Percentiles rank a stretch among this genome's conserved stretches.
phyloP scores from a whole-genome alignment of 2,888 invertebrate genomes.

The Polymixis lichenea region DNA sequence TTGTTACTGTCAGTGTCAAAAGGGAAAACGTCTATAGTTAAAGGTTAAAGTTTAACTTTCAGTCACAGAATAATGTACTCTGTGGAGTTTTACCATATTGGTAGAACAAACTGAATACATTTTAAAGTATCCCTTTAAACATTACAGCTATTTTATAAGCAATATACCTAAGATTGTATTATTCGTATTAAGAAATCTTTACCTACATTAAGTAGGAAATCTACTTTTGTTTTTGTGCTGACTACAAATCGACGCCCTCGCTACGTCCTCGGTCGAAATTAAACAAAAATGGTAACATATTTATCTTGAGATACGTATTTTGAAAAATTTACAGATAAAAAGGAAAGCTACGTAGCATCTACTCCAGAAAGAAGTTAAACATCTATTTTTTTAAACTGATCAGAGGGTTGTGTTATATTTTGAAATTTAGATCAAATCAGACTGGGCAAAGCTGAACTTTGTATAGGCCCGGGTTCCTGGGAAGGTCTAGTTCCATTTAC shows the following conservation, averaged over 20 bases:
- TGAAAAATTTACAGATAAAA: neutral
- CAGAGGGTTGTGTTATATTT: neutral
- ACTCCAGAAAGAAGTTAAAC: neutral
- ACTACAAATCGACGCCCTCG: neutral
- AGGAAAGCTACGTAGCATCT: neutral
- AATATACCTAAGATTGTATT: neutral
- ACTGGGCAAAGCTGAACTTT: neutral
- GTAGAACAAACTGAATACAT: neutral
- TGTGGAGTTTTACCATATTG: no score
- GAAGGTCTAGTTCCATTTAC: neutral
- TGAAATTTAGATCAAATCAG: neutral
- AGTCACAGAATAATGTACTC: no score
- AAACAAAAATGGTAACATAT: neutral
- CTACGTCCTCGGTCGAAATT: no score
- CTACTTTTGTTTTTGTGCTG: neutral
- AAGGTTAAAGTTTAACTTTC: neutral
- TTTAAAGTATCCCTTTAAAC: neutral
- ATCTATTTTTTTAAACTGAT: neutral
- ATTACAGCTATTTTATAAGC: neutral
- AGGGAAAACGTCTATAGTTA: neutral
- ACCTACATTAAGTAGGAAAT: neutral
- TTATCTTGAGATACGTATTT: neutral
- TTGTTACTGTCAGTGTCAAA: neutral
- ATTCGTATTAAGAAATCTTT: neutral
- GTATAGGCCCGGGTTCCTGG: neutral